Conservation (phyloP, 2,113 vertebrate genomes). For the Mirounga angustirostris region DNA sequence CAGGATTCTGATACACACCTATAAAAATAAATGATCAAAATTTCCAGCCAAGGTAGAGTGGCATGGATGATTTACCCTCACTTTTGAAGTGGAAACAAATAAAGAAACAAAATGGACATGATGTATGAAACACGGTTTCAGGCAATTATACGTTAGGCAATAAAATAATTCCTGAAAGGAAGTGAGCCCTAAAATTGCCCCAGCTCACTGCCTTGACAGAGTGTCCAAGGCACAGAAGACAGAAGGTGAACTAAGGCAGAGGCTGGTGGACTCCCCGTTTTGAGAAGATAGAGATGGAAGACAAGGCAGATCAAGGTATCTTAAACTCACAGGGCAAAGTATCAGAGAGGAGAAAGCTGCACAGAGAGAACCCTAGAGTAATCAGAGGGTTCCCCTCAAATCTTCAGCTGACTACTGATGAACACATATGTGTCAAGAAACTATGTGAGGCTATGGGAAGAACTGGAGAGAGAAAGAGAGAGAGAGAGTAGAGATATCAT, state of each 20-base stretch:
- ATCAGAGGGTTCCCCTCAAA: background rate
- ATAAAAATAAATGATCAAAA: background rate
- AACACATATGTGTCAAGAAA: background rate
- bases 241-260: accelerated
- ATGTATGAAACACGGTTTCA: background rate
- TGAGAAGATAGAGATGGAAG: background rate
- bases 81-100: background rate
- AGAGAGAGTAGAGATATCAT: background rate
- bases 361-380: background rate
- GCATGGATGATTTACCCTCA: background rate
- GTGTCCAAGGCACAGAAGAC: background rate
- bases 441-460: background rate
- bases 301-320: accelerated
- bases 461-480: background rate
- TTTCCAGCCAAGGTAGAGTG: background rate
- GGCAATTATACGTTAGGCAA: background rate
- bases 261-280: background rate
- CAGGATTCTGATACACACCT: background rate
- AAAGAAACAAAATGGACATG: background rate
- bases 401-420: background rate
- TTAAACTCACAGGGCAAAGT: background rate
- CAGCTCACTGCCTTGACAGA: background rate
- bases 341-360: background rate
- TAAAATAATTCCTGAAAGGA: background rate
- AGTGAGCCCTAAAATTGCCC: background rate